A percentile compares a stretch with the other conserved stretches of the same genome.
Conservation (phyloP, 2,888 invertebrate species). For the Ormyrus nitidulus region DNA sequence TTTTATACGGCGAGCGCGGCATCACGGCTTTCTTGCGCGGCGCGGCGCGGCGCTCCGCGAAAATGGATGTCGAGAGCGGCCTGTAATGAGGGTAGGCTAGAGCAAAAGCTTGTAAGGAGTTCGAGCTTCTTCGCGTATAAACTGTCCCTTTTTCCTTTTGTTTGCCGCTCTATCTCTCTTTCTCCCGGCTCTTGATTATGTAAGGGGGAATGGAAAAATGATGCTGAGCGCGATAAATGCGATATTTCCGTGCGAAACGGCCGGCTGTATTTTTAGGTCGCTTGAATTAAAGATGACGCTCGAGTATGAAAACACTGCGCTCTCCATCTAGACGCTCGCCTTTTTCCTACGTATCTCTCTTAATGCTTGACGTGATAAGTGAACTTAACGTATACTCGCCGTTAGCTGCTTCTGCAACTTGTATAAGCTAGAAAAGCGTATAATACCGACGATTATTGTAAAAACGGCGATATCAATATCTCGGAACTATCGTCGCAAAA, state of each 20-base stretch:
- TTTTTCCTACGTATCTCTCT: too few relatives aligned
- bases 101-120: slow-evolving; percentile 51
- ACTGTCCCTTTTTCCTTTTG: background rate
- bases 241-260: background rate
- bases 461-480: too few relatives aligned
- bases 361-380: too few relatives aligned
- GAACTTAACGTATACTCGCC: too few relatives aligned
- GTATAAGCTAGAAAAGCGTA: too few relatives aligned
- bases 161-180: background rate
- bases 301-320: too few relatives aligned
- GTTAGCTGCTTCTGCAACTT: too few relatives aligned
- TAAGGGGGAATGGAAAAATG: background rate
- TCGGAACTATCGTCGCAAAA: too few relatives aligned
- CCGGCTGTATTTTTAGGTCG: background rate
- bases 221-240: slow-evolving; percentile 17
- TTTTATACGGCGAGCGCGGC: slow-evolving; percentile 19
- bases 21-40: background rate
- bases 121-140: background rate
- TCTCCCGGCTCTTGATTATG: slow-evolving; percentile 12
- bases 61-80: slow-evolving; percentile 47
- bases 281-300: background rate
- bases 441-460: too few relatives aligned
- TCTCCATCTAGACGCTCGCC: too few relatives aligned
- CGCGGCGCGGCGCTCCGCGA: slow-evolving; percentile 9
- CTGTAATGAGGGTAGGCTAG: slow-evolving; percentile 45